phyloP scores from a whole-genome alignment of 2,113 vertebrate genomes.

The Clinocottus analis region DNA sequence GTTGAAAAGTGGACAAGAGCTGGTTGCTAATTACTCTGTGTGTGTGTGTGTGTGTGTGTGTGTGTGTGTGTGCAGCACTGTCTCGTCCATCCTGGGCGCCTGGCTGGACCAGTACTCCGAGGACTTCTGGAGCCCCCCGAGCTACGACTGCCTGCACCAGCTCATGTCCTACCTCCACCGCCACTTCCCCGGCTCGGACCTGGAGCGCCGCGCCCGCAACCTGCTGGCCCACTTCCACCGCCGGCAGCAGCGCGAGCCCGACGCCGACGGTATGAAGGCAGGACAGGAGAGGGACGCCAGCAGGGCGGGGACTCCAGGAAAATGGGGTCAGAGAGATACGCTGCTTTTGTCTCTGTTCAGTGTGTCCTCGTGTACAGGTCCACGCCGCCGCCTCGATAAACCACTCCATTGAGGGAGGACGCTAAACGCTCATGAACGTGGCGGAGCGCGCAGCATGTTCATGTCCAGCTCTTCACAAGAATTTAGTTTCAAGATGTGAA shows the following conservation, averaged over 20 bases:
- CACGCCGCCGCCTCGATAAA: slow-evolving; percentile 18
- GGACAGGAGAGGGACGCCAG: slow-evolving; percentile 38
- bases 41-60: neutral
- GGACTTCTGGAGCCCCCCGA: slow-evolving; percentile 93
- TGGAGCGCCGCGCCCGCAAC: slow-evolving; percentile 93
- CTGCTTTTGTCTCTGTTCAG: neutral
- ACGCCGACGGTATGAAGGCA: slow-evolving; percentile 85
- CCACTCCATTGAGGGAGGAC: neutral
- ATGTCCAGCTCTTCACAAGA: neutral
- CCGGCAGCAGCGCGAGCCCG: slow-evolving; percentile 84
- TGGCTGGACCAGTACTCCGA: slow-evolving; percentile 99
- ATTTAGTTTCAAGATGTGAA: no score
- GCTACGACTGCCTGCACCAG: slow-evolving; percentile 91
- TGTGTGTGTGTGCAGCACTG: slow-evolving; percentile 81
- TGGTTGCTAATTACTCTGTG: neutral
- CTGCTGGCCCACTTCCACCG: slow-evolving; percentile 94
- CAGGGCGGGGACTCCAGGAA: slow-evolving; percentile 19
- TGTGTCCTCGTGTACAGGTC: neutral
- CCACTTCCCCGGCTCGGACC: slow-evolving; percentile 93
- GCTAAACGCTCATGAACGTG: neutral
- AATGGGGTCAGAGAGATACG: neutral
- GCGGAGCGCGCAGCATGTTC: neutral
- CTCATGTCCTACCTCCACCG: slow-evolving; percentile 91
- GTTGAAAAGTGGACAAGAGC: no score
- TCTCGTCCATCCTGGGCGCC: slow-evolving; percentile 96